These are phyloP conservation scores for Cyanoramphus novaezelandiae DNA, from an alignment of 2,113 vertebrate species.

Conservation along the genomic window DNA sequence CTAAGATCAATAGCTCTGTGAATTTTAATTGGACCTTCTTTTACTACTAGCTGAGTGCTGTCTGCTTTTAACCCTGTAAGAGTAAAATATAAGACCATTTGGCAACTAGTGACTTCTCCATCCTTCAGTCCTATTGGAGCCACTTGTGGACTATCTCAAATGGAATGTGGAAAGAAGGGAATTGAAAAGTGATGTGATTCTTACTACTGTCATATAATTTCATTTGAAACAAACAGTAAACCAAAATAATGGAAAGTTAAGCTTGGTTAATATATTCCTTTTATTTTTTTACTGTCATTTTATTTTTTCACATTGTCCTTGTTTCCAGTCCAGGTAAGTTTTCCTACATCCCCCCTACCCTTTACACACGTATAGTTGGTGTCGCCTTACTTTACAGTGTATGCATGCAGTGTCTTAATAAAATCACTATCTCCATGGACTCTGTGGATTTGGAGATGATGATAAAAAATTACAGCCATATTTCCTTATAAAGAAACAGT, in stretches of 20 bases:
- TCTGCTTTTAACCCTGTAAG: not conserved
- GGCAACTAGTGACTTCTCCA: not conserved
- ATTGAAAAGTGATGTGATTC: not conserved
- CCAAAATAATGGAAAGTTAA: not conserved
- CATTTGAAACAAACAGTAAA: not conserved
- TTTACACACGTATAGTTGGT: not conserved
- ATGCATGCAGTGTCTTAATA: not conserved
- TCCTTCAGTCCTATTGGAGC: not conserved
- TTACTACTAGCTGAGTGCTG: not conserved
- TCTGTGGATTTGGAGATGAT: not conserved
- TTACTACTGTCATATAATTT: not conserved
- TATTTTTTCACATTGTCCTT: not conserved
- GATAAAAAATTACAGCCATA: accelerated
- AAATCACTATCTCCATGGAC: not conserved
- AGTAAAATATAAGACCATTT: not conserved
- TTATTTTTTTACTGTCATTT: not conserved
- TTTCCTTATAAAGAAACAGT: not conserved
- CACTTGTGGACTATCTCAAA: not conserved
- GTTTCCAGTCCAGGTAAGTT: not conserved
- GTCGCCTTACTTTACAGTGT: not conserved
- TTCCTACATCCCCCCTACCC: not conserved
- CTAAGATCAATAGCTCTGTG: constrained; percentile 29
- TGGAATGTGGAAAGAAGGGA: not conserved
- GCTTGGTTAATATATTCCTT: not conserved
- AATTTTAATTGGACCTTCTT: constrained; percentile 41